Percentiles rank a stretch among this genome's conserved stretches.
These are phyloP conservation scores for Simalia tracyae DNA, from an alignment of 2,797 vertebrate species.

Conservation along the genomic window DNA sequence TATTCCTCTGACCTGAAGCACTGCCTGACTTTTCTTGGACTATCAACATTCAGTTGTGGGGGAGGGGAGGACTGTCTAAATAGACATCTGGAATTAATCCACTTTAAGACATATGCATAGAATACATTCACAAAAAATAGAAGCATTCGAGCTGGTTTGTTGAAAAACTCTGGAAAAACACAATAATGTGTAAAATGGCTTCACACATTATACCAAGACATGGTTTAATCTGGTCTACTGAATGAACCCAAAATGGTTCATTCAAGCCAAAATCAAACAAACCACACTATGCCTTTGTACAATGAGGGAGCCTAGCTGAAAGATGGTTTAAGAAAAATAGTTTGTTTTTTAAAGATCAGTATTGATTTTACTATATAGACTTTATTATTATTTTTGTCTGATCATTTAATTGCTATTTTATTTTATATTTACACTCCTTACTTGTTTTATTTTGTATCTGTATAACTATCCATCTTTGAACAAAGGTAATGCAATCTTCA, in stretches of 20 bases:
- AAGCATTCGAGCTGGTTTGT: background rate
- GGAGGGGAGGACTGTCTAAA: background rate
- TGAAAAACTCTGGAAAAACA: background rate
- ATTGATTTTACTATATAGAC: no score
- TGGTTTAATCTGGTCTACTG: no score
- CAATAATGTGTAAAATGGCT: no score
- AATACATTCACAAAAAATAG: background rate
- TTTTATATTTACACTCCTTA: background rate
- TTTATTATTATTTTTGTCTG: background rate
- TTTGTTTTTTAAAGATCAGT: background rate
- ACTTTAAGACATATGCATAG: background rate
- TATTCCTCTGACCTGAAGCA: background rate
- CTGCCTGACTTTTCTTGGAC: background rate
- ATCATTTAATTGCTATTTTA: background rate
- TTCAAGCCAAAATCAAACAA: no score
- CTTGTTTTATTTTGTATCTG: background rate
- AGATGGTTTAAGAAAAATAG: background rate
- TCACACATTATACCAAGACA: no score
- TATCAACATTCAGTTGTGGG: conserved; percentile 17
- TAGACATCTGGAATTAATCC: background rate
- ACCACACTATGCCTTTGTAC: no score
- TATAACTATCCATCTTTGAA: background rate
- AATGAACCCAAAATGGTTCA: no score
- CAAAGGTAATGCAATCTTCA: background rate
- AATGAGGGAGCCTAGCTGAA: no score